Percentiles rank a stretch among this genome's conserved stretches.
These are phyloP conservation scores for Cryptotermes secundus DNA, from an alignment of 1,140 invertebrate genomes.

Conservation along the genomic window DNA sequence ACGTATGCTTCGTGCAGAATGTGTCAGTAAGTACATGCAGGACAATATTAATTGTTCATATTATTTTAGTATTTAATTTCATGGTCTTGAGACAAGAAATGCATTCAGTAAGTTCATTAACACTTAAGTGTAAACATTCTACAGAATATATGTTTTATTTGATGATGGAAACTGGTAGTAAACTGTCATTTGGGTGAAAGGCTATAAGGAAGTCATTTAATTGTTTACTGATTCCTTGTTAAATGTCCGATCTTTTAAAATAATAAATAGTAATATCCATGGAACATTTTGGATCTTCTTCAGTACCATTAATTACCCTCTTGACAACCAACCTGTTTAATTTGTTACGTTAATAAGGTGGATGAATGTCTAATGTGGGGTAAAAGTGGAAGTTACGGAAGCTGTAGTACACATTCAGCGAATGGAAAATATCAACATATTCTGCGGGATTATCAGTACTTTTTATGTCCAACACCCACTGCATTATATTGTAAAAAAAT, in stretches of 20 bases:
- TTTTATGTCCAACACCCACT: too few relatives aligned
- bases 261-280: conserved; percentile 6
- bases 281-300: neutral
- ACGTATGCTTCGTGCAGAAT: neutral
- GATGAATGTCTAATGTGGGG: too few relatives aligned
- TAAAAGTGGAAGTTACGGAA: too few relatives aligned
- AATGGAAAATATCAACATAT: too few relatives aligned
- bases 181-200: neutral
- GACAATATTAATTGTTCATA: neutral
- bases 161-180: neutral
- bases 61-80: neutral
- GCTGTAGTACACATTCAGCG: too few relatives aligned
- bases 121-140: neutral
- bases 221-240: neutral
- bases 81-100: neutral
- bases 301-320: neutral
- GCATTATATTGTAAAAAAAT: too few relatives aligned
- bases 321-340: neutral
- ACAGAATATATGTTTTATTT: neutral
- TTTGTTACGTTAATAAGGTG: too few relatives aligned
- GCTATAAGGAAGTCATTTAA: neutral
- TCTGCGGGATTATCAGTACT: too few relatives aligned
- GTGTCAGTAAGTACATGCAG: neutral
- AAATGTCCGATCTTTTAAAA: neutral
- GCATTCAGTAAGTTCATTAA: neutral